A percentile compares a stretch with the other conserved stretches of the same genome.
Conservation (phyloP, 2,113 vertebrate species). For the Turnix velox region DNA sequence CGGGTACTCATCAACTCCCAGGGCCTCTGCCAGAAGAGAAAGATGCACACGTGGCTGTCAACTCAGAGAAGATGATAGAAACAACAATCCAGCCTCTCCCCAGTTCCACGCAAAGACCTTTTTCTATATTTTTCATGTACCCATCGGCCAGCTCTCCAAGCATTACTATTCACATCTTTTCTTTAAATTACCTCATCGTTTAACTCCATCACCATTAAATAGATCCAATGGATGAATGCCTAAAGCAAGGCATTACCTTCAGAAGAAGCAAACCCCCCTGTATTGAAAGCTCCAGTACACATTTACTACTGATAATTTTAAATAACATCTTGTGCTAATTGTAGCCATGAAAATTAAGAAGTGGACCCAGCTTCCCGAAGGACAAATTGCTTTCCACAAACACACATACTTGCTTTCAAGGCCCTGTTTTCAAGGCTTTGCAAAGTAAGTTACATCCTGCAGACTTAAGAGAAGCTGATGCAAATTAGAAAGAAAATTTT, state of each 20-base stretch:
- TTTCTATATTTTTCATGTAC: background rate
- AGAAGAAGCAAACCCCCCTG: background rate
- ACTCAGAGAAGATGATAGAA: background rate
- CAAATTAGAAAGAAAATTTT: background rate
- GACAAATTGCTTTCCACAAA: background rate
- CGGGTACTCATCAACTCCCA: constrained; percentile 68
- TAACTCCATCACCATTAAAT: background rate
- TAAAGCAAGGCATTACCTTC: background rate
- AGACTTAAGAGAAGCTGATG: background rate
- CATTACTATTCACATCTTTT: background rate
- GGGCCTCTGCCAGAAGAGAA: constrained; percentile 66
- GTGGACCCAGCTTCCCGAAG: background rate
- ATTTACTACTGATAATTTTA: constrained; percentile 22
- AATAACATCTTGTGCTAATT: constrained; percentile 29
- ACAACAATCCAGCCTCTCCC: rapidly evolving
- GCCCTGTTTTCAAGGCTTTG: background rate
- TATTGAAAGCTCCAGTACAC: background rate
- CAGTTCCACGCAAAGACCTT: background rate
- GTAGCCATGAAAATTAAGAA: background rate
- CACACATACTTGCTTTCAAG: rapidly evolving
- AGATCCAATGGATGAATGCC: background rate
- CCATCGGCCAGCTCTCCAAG: background rate
- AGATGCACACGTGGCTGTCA: background rate
- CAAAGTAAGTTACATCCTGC: background rate
- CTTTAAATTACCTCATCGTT: background rate